Percentiles rank a stretch among this genome's conserved stretches.
Evolutionary conservation across 2,113 vertebrate species (phyloP).

Genomic region (Ictalurus furcatus): DNA sequence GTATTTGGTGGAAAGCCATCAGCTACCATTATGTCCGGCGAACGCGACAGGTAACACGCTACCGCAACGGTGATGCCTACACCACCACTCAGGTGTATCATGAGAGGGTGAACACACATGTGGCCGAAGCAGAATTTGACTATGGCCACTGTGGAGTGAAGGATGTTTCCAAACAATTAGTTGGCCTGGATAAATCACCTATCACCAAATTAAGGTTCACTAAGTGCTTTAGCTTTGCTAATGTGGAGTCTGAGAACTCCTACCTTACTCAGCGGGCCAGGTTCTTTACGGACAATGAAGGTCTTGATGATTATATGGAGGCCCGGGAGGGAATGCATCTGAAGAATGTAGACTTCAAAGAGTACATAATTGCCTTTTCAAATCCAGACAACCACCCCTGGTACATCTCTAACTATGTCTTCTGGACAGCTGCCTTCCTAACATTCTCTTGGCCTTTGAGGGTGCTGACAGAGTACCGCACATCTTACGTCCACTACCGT

Average conservation of each 20-base stretch:
- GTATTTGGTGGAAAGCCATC: conserved; percentile 99
- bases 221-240: conserved; percentile 96
- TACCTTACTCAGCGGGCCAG: conserved; percentile 91
- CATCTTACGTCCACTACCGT: conserved; percentile 89
- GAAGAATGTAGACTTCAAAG: conserved; percentile 93
- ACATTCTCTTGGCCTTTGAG: conserved; percentile 93
- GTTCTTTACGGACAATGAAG: conserved; percentile 95
- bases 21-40: conserved; percentile 96
- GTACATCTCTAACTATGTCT: conserved; percentile 91
- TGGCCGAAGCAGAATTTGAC: conserved; percentile 93
- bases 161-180: conserved; percentile 91
- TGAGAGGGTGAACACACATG: conserved; percentile 88
- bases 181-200: conserved; percentile 86
- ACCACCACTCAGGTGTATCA: conserved; percentile 90
- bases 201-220: conserved; percentile 92
- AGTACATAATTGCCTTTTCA: conserved; percentile 90
- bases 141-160: conserved; percentile 89
- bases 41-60: conserved; percentile 89
- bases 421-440: conserved; percentile 91
- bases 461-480: conserved; percentile 91
- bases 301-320: conserved; percentile 96
- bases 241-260: conserved; percentile 93
- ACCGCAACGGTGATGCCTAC: conserved; percentile 92
- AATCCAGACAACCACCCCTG: conserved; percentile 89
- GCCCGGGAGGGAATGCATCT: conserved; percentile 95